Base-by-base conservation (phyloP, 2,888 invertebrate species). In the Lithodes maja region DNA sequence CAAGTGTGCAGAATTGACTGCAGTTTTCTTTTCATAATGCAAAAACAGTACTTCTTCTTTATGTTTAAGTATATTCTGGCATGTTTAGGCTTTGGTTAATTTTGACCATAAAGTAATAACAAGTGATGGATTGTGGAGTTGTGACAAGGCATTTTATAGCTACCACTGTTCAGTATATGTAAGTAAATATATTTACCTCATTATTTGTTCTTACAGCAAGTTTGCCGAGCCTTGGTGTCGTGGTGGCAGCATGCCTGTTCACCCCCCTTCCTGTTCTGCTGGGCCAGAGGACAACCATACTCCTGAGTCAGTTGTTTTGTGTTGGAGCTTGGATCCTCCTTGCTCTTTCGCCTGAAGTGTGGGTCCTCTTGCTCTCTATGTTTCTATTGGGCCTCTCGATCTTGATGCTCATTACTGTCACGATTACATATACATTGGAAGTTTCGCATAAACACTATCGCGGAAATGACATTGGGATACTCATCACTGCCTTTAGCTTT, bases 171-270 rank as follows among this genome's bases (percentile, higher is more conserved):
- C n/a, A n/a, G n/a, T n/a, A n/a, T n/a, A n/a, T n/a, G n/a, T n/a
- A n/a, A n/a, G n/a, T n/a, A n/a, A n/a, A n/a, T n/a, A n/a, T n/a
- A n/a, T n/a, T n/a, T n/a, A n/a, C n/a, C n/a, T n/a, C n/a, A n/a
- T n/a, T n/a, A n/a, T n/a, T n/a, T n/a, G n/a, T n/a, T 71, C n/a
- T 17, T 1, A 71, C 79, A 79, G 79, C 53, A 54, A 79, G 79
- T 54, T 1, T 79, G 17, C 5, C 15, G 53, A 79, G 2, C n/a
- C n/a, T 79, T 1, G 79, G 79, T n/a, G 52, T 1, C 7, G 53
- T 17, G 17, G 15, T 53, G 5, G 79, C 53, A 1, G 54, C 53
- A 15, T 3, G 52, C 15, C 5, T 79, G n/a, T 15, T 52, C 17
- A 54, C 53, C 1, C 53, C 54, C 1, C 49, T 79, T 7, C 15